phyloP scores from a whole-genome alignment of 2,888 invertebrate genomes.

The Hydraecia micacea region DNA sequence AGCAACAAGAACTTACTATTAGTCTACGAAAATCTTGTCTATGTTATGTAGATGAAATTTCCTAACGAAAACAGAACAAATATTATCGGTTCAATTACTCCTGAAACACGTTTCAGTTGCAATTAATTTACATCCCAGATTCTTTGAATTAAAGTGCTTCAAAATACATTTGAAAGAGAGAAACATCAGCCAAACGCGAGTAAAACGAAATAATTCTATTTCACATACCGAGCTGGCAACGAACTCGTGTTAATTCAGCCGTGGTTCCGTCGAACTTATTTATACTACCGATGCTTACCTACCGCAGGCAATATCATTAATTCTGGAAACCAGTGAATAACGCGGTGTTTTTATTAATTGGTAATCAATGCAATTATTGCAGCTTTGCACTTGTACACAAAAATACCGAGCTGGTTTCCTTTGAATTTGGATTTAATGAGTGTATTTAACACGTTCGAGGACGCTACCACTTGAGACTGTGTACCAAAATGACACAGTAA shows the following conservation, averaged over 20 bases:
- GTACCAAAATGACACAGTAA: too few species aligned
- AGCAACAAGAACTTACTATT: neutral
- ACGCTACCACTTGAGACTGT: too few species aligned
- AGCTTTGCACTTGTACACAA: conserved; percentile 13
- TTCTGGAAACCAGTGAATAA: conserved; percentile 53
- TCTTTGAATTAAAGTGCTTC: neutral
- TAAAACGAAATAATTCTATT: conserved; percentile 61
- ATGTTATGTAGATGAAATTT: neutral
- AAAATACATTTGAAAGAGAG: neutral
- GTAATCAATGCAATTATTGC: conserved; percentile 49
- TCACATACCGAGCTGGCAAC: conserved; percentile 54
- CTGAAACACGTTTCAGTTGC: neutral
- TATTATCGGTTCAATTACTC: neutral
- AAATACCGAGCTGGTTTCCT: neutral
- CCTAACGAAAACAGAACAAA: neutral
- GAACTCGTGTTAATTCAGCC: conserved; percentile 63
- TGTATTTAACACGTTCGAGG: too few species aligned
- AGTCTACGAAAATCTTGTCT: neutral
- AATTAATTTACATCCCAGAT: neutral
- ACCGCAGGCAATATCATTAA: conserved; percentile 55
- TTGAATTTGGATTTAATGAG: conserved; percentile 2
- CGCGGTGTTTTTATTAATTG: conserved; percentile 51
- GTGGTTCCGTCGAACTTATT: conserved; percentile 66
- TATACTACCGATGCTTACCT: conserved; percentile 54
- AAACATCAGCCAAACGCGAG: conserved; percentile 34